These are phyloP conservation scores for Lineus longissimus DNA, from an alignment of 1,140 invertebrate species.

Conservation along the genomic window DNA sequence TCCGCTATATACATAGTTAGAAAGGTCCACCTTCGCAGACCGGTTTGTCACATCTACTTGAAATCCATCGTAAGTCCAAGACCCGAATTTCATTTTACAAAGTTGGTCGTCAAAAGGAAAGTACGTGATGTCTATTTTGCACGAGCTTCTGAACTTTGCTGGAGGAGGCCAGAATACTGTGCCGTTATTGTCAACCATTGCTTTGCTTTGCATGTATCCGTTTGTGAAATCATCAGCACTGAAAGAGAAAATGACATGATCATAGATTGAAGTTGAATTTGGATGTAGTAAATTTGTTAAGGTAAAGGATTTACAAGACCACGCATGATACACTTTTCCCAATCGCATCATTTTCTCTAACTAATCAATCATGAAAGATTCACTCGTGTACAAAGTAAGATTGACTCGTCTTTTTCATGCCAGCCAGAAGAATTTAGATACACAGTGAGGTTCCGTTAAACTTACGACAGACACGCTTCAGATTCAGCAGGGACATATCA, in stretches of 20 bases:
- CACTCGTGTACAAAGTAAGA: too few relatives aligned
- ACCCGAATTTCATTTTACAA: constrained; percentile 47
- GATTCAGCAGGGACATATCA: too few relatives aligned
- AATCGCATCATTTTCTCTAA: too few relatives aligned
- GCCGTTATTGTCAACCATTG: constrained; percentile 55
- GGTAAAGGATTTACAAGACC: too few relatives aligned
- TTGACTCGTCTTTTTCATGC: too few relatives aligned
- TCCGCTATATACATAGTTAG: constrained; percentile 59
- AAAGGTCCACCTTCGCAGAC: constrained; percentile 57
- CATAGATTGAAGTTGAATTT: neutral
- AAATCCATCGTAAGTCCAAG: constrained; percentile 65
- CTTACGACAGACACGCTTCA: too few relatives aligned
- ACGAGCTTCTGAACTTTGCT: constrained; percentile 50
- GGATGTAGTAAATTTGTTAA: neutral
- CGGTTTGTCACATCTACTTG: constrained; percentile 66
- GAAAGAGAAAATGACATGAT: constrained; percentile 13
- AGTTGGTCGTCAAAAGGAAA: constrained; percentile 40
- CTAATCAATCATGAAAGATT: too few relatives aligned
- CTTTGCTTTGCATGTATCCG: constrained; percentile 58
- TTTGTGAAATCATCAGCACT: constrained; percentile 60
- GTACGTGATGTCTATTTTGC: constrained; percentile 43
- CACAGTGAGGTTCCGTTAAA: too few relatives aligned
- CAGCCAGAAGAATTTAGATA: too few relatives aligned
- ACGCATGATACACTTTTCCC: too few relatives aligned
- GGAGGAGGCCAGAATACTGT: constrained; percentile 61